These are phyloP conservation scores for Aphelenchoides besseyi DNA, from an alignment of 1,140 invertebrate genomes.

Conservation along the genomic window DNA sequence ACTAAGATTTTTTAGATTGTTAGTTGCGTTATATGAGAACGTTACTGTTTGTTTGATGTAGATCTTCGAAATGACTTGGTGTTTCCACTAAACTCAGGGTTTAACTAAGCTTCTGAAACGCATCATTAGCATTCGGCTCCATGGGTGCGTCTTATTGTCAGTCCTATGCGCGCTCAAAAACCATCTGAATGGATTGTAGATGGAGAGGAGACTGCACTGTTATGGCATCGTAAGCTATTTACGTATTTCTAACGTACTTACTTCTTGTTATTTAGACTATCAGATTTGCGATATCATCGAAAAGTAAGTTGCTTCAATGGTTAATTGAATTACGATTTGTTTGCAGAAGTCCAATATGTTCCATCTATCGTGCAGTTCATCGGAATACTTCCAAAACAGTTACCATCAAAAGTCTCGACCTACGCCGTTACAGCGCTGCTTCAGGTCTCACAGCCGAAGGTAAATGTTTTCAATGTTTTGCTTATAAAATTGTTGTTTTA, in stretches of 20 bases:
- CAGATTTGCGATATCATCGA: constrained; percentile 56
- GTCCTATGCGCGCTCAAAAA: constrained; percentile 11
- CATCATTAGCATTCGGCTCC: neutral
- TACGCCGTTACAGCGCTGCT: constrained; percentile 65
- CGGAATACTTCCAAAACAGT: constrained; percentile 88
- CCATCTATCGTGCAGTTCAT: constrained; percentile 90
- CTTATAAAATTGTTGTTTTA: constrained; percentile 52
- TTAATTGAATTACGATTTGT: neutral
- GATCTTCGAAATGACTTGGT: neutral
- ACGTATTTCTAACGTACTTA: no score
- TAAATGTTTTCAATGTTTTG: constrained; percentile 35
- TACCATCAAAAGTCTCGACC: constrained; percentile 97
- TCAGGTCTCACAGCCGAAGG: constrained; percentile 54
- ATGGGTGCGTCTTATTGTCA: neutral
- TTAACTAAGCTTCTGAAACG: neutral
- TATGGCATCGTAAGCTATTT: constrained; percentile 54
- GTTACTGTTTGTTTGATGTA: neutral
- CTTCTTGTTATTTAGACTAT: neutral
- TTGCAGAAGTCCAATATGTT: constrained; percentile 82
- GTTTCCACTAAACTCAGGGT: neutral
- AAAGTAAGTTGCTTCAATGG: constrained; percentile 41
- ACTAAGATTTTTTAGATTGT: neutral
- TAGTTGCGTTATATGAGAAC: neutral
- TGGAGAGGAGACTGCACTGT: constrained; percentile 53
- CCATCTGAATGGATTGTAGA: constrained; percentile 41